phyloP scores from a whole-genome alignment of 2,113 vertebrate genomes.

The Laterallus jamaicensis region DNA sequence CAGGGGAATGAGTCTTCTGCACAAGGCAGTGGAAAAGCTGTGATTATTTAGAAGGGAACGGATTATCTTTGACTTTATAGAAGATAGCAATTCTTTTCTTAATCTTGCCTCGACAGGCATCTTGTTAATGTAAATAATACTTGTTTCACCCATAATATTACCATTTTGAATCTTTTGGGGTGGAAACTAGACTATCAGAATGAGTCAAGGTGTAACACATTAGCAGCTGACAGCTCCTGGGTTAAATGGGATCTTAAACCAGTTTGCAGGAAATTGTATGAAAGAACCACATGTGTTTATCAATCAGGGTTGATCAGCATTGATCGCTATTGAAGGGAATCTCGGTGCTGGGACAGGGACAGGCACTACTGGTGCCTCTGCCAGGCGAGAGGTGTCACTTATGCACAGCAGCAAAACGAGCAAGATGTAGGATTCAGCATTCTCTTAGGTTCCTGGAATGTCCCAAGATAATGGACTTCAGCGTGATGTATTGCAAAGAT shows the following conservation, averaged over 20 bases:
- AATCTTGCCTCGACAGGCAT: not conserved
- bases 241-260: not conserved
- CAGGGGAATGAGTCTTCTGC: not conserved
- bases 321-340: not conserved
- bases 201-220: not conserved
- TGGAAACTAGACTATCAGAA: not conserved
- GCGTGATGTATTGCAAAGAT: not conserved
- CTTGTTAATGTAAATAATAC: not conserved
- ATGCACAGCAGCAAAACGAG: not conserved
- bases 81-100: not conserved
- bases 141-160: not conserved
- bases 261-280: not conserved
- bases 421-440: not conserved
- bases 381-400: not conserved
- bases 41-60: not conserved
- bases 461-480: not conserved
- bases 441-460: not conserved
- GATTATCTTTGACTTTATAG: not conserved
- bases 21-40: not conserved
- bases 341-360: not conserved
- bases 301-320: not conserved
- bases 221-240: not conserved
- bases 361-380: not conserved
- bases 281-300: not conserved
- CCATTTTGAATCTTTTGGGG: not conserved